Percentiles rank a stretch among this genome's conserved stretches.
Conservation (phyloP, 2,888 invertebrate species). For the Clanis bilineata region DNA sequence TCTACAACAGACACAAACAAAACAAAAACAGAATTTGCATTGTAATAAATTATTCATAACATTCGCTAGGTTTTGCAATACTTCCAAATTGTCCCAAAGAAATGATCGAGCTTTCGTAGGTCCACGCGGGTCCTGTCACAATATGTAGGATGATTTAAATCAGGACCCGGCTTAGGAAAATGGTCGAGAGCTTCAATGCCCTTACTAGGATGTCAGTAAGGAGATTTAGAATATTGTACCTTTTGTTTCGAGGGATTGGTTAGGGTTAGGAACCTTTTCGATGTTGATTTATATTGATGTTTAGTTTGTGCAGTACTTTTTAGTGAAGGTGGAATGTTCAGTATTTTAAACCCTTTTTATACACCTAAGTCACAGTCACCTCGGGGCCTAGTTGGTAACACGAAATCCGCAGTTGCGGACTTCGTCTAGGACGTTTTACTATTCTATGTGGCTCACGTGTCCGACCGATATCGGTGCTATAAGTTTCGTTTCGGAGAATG, state of each 20-base stretch:
- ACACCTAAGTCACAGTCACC: no score
- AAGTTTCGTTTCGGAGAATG: no score
- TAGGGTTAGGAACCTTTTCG: not conserved
- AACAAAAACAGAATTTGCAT: no score
- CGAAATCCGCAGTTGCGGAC: no score
- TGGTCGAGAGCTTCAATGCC: slow-evolving; percentile 13
- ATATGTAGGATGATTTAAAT: slow-evolving; percentile 17
- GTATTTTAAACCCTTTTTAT: not conserved
- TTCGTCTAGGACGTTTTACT: no score
- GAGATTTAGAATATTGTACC: slow-evolving; percentile 13
- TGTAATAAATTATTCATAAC: not conserved
- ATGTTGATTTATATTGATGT: not conserved
- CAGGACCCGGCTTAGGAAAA: slow-evolving; percentile 17
- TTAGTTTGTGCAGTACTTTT: not conserved
- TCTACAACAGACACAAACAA: not conserved
- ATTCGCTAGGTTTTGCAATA: not conserved
- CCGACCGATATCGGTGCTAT: no score
- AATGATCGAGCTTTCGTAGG: slow-evolving; percentile 13
- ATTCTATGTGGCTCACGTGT: no score
- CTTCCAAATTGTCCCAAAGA: not conserved
- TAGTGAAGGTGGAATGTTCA: not conserved
- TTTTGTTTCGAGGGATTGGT: not conserved
- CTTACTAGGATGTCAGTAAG: slow-evolving; percentile 14
- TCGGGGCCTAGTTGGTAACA: no score
- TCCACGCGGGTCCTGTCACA: slow-evolving; percentile 3